Conservation (phyloP, 2,797 vertebrate genomes). For the Gorsachius magnificus region DNA sequence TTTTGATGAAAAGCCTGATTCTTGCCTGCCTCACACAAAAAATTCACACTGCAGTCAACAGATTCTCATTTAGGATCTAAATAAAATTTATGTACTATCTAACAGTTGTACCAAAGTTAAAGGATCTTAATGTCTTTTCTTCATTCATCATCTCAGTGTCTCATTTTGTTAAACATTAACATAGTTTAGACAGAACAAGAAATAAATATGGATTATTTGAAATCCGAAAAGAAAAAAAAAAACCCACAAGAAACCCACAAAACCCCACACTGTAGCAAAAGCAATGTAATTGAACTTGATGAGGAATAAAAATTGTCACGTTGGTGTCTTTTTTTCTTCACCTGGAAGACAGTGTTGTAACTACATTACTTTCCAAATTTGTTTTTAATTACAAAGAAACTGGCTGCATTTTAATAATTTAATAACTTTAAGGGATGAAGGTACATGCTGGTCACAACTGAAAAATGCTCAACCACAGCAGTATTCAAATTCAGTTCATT, state of each 20-base stretch:
- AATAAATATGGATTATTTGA: not conserved
- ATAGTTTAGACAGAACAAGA: not conserved
- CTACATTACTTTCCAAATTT: not conserved
- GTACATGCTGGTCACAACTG: constrained; percentile 2
- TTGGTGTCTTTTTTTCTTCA: not conserved
- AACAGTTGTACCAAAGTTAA: not conserved
- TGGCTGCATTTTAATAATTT: constrained; percentile 19
- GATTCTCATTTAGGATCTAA: not conserved
- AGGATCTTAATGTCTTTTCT: not conserved
- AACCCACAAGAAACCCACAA: not conserved
- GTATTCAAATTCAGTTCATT: constrained; percentile 60
- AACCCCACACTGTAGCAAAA: not conserved
- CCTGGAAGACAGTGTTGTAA: not conserved
- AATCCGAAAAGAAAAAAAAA: not conserved
- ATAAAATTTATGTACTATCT: not conserved
- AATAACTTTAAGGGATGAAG: constrained; percentile 23
- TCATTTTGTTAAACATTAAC: not conserved
- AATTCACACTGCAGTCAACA: not conserved
- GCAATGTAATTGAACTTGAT: not conserved
- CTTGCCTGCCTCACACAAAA: not conserved
- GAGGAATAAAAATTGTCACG: not conserved
- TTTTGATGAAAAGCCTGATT: not conserved
- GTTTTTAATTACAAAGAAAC: constrained; percentile 44
- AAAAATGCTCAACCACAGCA: constrained; percentile 29
- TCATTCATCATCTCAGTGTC: not conserved